Percentiles rank a stretch among this genome's conserved stretches.
phyloP scores from a whole-genome alignment of 2,888 invertebrate species.

The Pogonocherus hispidulus region DNA sequence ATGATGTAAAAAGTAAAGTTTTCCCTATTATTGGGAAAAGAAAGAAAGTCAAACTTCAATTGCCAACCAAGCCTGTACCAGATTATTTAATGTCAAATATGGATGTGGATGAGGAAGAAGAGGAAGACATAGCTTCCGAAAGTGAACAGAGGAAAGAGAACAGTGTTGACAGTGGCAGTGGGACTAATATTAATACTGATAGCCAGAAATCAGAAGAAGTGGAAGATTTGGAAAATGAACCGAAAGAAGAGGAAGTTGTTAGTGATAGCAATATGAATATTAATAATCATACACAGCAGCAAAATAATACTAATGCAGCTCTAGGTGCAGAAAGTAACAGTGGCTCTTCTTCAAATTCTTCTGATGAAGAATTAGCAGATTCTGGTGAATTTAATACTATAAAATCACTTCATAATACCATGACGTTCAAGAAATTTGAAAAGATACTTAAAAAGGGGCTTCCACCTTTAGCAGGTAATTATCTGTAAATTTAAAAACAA shows the following conservation, averaged over 20 bases:
- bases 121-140: slow-evolving; percentile 53
- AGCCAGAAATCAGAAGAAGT: too few relatives aligned
- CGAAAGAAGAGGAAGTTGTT: background rate
- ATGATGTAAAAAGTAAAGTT: slow-evolving; percentile 28
- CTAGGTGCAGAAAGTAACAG: slow-evolving; percentile 20
- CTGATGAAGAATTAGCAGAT: slow-evolving; percentile 33
- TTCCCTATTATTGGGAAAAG: slow-evolving; percentile 73
- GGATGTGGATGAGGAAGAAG: slow-evolving; percentile 69
- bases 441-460: slow-evolving; percentile 47
- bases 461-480: slow-evolving; percentile 50
- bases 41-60: slow-evolving; percentile 71
- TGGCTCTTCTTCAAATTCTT: slow-evolving; percentile 32
- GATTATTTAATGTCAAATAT: slow-evolving; percentile 55
- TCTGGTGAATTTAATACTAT: slow-evolving; percentile 34
- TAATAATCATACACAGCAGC: background rate
- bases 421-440: slow-evolving; percentile 52
- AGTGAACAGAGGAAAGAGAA: slow-evolving; percentile 7
- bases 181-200: too few relatives aligned
- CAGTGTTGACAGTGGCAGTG: too few relatives aligned
- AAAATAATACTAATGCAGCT: background rate
- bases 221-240: slow-evolving; percentile 8
- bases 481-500: background rate
- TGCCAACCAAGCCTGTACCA: slow-evolving; percentile 54
- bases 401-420: slow-evolving; percentile 39
- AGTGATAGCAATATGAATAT: background rate